Base-by-base conservation (phyloP, 2,797 vertebrate genomes). In the Danio choprae region DNA sequence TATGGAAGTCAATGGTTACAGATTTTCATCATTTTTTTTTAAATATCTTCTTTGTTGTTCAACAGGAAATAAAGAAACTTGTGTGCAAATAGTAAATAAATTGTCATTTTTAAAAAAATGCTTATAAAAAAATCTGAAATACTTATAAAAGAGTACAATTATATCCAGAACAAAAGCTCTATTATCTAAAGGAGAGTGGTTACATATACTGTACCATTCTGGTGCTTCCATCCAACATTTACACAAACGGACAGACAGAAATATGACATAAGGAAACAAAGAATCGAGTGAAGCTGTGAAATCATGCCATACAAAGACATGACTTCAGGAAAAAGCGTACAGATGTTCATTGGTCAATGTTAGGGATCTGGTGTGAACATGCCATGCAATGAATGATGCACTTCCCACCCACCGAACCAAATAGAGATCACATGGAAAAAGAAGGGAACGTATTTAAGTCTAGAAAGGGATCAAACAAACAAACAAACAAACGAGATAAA, bases 341-440 rank as follows among this genome's bases (percentile, higher is more conserved):
- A 16, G n/a, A 29, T 43, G 44, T 70, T 60, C 29, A 29, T 51
- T 51, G 41, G 29, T 60, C 13, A 59, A 20, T 22, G 36, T 78
- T 50, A 72, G 36, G 86, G 91, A 93, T 93, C 93, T 90, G 93
- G 85, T 86, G 90, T 86, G 91, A 87, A 91, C 95, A 96, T 96
- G 96, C 95, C 95, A 80, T 80, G 91, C 92, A 89, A 91, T 94
- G 93, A 94, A 93, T 93, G 58, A 7, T 63, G 20, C 74, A 44
- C 90, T 80, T 63, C 6, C 86, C 91, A 90, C 83, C 88, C 91
- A 90, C 83, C 88, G 87, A 92, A 87, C 56, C 58, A 68, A 77
- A 85, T 92, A 84, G 55, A 88, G 84, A 84, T 59, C 56, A 82
- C 84, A 79, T 87, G 89, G 87, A 82, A 86, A 87, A 87, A 92